Base-by-base conservation (phyloP, 2,113 vertebrate species). In the Poecilia latipinna region DNA sequence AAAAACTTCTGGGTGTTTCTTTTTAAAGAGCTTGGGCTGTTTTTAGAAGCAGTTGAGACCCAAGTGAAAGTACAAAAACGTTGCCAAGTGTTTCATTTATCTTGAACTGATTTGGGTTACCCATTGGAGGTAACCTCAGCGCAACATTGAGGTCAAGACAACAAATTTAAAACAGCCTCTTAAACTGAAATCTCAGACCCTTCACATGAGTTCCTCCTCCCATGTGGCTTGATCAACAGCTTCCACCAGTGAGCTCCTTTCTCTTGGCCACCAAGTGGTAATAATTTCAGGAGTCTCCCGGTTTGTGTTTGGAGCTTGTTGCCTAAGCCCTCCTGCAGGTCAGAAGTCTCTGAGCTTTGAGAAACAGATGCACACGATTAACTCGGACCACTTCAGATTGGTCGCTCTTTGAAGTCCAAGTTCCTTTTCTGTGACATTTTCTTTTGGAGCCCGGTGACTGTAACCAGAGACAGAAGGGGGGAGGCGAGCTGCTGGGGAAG, bases 281-380 rank as follows among this genome's bases (percentile, higher is more conserved):
- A 68, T 77, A 44, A 69, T 71, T 80, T 64, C 32, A 75, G 61
- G 60, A 65, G 12, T 51, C 60, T 75, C 65, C 63, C 54, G 29
- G 68, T 78, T 37, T 3, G 15, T 73, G 70, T 51, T 81, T 15
- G 51, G 37, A 12, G 62, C 67, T 74, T 10, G 4, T 77, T 63
- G 72, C 73, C 60, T 39, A 19, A 68, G 75, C 31, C 33, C 77
- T 78, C 61, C 48, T 70, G 71, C 24, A 48, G 85, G 70, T 85
- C 78, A 72, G 70, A 67, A 83, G 74, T 71, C 70, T 71, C 44
- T 4, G 35, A 72, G 65, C 65, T 67, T 76, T 80, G 83, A 37
- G 72, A 42, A 86, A 84, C 91, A 93, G 92, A 94, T 94, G 93
- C 90, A 89, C 84, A 88, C 82, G 76, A 93, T 88, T 93, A 93